A percentile compares a stretch with the other conserved stretches of the same genome.
phyloP scores from a whole-genome alignment of 2,888 invertebrate species.

The Apodemia duryi region DNA sequence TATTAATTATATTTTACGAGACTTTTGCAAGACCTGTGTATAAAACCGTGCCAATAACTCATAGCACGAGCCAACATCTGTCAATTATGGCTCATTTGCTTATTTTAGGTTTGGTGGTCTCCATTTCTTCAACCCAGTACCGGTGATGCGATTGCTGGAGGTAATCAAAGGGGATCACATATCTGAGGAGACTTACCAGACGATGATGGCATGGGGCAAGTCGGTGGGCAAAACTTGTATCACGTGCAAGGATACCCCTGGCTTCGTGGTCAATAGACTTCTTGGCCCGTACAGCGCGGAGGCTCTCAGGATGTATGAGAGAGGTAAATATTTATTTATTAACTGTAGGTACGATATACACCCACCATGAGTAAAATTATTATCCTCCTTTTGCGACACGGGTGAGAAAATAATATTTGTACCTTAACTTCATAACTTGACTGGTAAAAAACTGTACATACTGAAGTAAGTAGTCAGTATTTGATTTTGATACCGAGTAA shows the following conservation, averaged over 20 bases:
- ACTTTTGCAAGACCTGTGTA: no score
- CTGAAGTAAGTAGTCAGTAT: no score
- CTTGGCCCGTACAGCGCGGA: slow-evolving; percentile 91
- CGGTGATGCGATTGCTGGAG: slow-evolving; percentile 93
- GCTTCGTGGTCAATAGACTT: slow-evolving; percentile 93
- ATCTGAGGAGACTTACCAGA: slow-evolving; percentile 85
- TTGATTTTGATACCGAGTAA: no score
- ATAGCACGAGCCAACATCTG: no score
- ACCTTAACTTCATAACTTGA: no score
- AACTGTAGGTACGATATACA: not conserved
- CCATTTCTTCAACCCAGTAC: slow-evolving; percentile 96
- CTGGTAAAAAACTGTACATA: no score
- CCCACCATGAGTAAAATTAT: no score
- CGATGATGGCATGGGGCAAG: slow-evolving; percentile 89
- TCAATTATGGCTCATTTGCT: no score
- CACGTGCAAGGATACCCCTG: slow-evolving; percentile 94
- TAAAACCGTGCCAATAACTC: no score
- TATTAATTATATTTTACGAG: no score
- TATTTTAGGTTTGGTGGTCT: slow-evolving; percentile 86
- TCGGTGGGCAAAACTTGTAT: slow-evolving; percentile 90
- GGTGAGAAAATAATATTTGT: no score
- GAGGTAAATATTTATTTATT: slow-evolving; percentile 73
- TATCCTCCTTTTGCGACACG: no score
- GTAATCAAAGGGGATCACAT: slow-evolving; percentile 88
- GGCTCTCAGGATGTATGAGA: slow-evolving; percentile 87